Base-by-base conservation (phyloP, 2,888 invertebrate genomes). In the Ennomos fuscantarius region DNA sequence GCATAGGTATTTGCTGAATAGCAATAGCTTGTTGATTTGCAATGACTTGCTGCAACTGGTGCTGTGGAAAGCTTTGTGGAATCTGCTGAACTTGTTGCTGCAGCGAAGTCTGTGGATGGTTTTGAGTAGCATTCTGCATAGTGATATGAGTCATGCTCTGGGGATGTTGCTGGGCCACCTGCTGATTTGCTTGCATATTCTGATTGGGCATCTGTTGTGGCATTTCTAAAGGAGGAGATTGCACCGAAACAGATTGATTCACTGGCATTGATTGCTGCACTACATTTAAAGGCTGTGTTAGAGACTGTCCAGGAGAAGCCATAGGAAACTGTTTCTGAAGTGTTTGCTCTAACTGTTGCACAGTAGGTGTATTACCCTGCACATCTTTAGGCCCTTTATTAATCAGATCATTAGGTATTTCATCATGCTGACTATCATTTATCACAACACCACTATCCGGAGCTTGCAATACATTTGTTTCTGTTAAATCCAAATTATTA, bases 61-160 rank as follows among this genome's bases (percentile, higher is more conserved):
- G 92, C 68, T 93, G 93, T 0, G 93, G 91, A 73, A 92, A 92
- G 72, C 93, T 93, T 73, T 93, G 93, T 11, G 93, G 89, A 56
- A 92, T 89, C 61, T 92, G 93, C 65, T 92, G 93, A 37, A 93
- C 89, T 79, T 90, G 90, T 62, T 90, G 92, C 61, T 86, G 90
- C 63, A 89, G 93, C 0, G 85, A 72, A 39, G 82, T 81, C 60
- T 85, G 91, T 5, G 84, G 86, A 62, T 85, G 89, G 67, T 66
- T 84, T 58, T 86, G 87, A 11, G 82, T 73, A 39, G 88, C 73
- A 74, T 87, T 90, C 64, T 91, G 92, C 87, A 92, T 86, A 43
- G 89, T 88, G 53, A 93, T 89, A 70, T 93, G 92, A 13, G 91
- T 90, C 92, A 93, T 92, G 64, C 92, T 93, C 68, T 93, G 93